These are phyloP conservation scores for Idaea dimidiata DNA, from an alignment of 2,888 invertebrate genomes.

Conservation along the genomic window DNA sequence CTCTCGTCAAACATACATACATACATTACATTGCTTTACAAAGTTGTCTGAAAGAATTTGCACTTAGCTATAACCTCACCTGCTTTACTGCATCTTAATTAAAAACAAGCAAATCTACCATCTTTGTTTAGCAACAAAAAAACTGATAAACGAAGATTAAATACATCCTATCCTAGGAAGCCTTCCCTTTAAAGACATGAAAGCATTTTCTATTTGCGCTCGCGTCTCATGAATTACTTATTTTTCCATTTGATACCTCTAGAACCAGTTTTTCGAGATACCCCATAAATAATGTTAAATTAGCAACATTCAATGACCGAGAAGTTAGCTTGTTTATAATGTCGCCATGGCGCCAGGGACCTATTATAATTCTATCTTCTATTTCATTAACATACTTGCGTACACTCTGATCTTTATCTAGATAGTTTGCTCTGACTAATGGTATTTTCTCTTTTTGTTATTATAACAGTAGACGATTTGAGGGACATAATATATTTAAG, in stretches of 20 bases:
- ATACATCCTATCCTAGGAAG: background rate
- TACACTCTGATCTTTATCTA: background rate
- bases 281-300: constrained; percentile 7
- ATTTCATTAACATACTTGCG: background rate
- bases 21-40: too few relatives aligned
- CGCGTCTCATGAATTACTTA: constrained; percentile 13
- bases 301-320: constrained; percentile 9
- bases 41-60: too few relatives aligned
- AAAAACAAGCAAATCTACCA: background rate
- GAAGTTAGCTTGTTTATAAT: constrained; percentile 1
- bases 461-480: background rate
- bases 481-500: too few relatives aligned
- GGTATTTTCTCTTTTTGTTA: background rate
- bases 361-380: background rate
- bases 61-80: too few relatives aligned
- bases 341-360: constrained; percentile 1
- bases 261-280: background rate
- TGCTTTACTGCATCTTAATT: too few relatives aligned
- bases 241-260: constrained; percentile 11
- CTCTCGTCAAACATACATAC: too few relatives aligned
- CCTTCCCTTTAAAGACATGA: constrained; percentile 10
- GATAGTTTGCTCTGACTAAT: background rate
- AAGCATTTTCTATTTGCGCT: constrained; percentile 14
- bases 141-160: background rate
- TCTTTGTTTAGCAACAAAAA: constrained; percentile 16